Base-by-base conservation (phyloP, 1,140 invertebrate genomes). In the Polyergus mexicanus region DNA sequence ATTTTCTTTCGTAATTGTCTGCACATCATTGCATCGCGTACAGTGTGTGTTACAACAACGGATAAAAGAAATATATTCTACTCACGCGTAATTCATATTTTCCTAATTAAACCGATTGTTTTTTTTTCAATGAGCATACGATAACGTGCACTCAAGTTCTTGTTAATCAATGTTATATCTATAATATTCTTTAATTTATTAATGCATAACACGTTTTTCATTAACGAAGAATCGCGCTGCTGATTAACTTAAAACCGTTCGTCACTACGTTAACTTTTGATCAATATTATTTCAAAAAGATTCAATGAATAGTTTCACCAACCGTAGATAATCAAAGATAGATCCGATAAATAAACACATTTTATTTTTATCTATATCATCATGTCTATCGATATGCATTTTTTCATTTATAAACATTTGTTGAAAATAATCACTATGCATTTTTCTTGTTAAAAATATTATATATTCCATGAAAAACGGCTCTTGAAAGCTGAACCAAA, bases 371-470 rank as follows among this genome's bases (percentile, higher is more conserved):
- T 25, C 54, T 8, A 10, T 41, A 35, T 0, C 56, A 32, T 32
- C 32, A 32, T 68, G 54, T n/a, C 16, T 8, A 16, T 28, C 63
- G 22, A 19, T 10, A 13, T 47, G 0, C 38, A 13, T 16, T 28
- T 4, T 74, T 19, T 19, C 10, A 10, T 16, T 83, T 62, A 72
- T 72, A 68, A 58, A 60, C 22, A 62, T 22, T 83, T 35, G 16
- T 83, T 83, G 72, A 83, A 83, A 83, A 60, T 83, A 62, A 83
- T 69, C 35, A 41, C 32, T 32, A 41, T 41, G 22, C 32, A n/a
- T 69, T 28, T 28, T 11, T 32, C 2, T 58, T 19, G 35, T 0
- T 19, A 35, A 41, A 68, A 56, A 80, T 51, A 25, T 51, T 44
- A 47, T 41, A 56, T 69, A 28, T 69, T 69, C 10, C 16, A 25